These are phyloP conservation scores for Leuciscus idus DNA, from an alignment of 2,113 vertebrate species.

Conservation along the genomic window DNA sequence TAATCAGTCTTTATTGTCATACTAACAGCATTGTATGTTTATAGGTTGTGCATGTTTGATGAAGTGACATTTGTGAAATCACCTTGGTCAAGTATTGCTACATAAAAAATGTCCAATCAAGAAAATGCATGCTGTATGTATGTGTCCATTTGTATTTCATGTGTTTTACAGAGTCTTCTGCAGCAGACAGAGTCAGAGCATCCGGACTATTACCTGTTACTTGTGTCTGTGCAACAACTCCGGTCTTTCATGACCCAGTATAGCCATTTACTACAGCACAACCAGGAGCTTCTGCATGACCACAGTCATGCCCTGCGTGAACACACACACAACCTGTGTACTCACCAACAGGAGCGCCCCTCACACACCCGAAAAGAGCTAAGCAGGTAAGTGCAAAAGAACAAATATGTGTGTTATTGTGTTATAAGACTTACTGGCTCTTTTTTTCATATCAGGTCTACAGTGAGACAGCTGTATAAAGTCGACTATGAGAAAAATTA, in stretches of 20 bases:
- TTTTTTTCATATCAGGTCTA: slow-evolving; percentile 76
- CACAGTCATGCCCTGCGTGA: slow-evolving; percentile 78
- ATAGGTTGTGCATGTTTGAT: background rate
- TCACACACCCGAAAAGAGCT: slow-evolving; percentile 89
- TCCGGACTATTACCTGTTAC: slow-evolving; percentile 93
- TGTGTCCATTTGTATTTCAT: slow-evolving; percentile 36
- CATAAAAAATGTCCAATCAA: background rate
- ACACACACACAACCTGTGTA: slow-evolving; percentile 43
- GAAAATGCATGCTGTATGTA: slow-evolving; percentile 13
- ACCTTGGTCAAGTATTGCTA: background rate
- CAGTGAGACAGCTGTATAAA: slow-evolving; percentile 87
- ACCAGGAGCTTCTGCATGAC: slow-evolving; percentile 88
- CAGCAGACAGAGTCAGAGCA: slow-evolving; percentile 94
- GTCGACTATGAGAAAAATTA: slow-evolving; percentile 80
- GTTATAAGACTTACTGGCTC: background rate
- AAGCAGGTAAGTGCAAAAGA: slow-evolving; percentile 81
- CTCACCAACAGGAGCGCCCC: slow-evolving; percentile 80
- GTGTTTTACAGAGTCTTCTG: slow-evolving; percentile 80
- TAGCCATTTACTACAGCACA: slow-evolving; percentile 90
- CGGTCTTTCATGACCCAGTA: slow-evolving; percentile 89
- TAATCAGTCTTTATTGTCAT: slow-evolving; percentile 52
- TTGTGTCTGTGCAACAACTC: slow-evolving; percentile 93
- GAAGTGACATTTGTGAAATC: background rate
- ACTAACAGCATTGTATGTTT: background rate
- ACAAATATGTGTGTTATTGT: background rate